These are phyloP conservation scores for Chrysoperla carnea DNA, from an alignment of 1,140 invertebrate species.

Conservation along the genomic window DNA sequence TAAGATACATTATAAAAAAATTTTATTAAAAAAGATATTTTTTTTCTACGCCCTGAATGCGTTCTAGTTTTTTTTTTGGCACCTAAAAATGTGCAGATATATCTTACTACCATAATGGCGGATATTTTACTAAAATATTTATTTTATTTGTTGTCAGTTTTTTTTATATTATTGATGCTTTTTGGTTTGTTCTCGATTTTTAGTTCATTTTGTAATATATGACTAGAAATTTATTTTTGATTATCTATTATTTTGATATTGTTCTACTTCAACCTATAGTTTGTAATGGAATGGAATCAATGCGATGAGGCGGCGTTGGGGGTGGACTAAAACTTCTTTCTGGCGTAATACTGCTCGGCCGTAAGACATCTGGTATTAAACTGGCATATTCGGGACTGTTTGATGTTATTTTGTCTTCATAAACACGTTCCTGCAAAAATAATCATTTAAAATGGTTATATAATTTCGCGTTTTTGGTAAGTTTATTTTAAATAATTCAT, in stretches of 20 bases:
- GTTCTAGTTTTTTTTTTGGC: neutral
- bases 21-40: too few relatives aligned
- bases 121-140: neutral
- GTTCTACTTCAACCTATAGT: conserved; percentile 20
- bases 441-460: too few relatives aligned
- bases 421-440: conserved; percentile 28
- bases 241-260: too few relatives aligned
- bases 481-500: too few relatives aligned
- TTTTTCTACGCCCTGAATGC: too few relatives aligned
- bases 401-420: conserved; percentile 26
- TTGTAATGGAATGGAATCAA: conserved; percentile 28
- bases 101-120: neutral
- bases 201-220: too few relatives aligned
- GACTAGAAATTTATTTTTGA: too few relatives aligned
- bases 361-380: conserved; percentile 26
- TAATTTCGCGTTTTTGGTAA: too few relatives aligned
- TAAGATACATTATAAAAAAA: too few relatives aligned
- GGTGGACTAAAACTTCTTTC: conserved; percentile 26
- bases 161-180: too few relatives aligned
- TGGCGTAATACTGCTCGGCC: conserved; percentile 25
- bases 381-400: conserved; percentile 35
- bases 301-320: conserved; percentile 25
- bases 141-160: too few relatives aligned
- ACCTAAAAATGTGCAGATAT: neutral
- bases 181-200: too few relatives aligned